Base-by-base conservation (phyloP, 2,113 vertebrate species). In the Odontophorus gujanensis region DNA sequence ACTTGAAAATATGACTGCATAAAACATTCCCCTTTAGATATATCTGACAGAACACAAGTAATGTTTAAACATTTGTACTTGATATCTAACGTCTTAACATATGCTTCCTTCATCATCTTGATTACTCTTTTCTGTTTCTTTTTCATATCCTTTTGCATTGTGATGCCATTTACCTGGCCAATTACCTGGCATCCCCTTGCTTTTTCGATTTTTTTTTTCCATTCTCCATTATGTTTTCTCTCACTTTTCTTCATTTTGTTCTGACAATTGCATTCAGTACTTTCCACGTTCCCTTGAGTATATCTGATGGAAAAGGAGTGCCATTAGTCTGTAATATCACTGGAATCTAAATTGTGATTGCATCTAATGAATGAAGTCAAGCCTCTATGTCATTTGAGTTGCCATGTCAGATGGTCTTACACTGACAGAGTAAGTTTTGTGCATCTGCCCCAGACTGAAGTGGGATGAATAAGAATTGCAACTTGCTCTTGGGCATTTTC, bases 1-100 rank as follows among this genome's bases (percentile, higher is more conserved):
- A 97, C 94, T 42, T 84, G 89, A 97, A 97, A 96, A 94, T 95
- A 90, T 51, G 65, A 71, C 85, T 95, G 61, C 67, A 72, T 94
- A 94, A 94, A 96, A 83, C 81, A 95, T 96, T 97, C 85, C 75
- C 83, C 77, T 42, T 89, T 90, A 94, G 96, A 93, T 93, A 86
- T 32, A 92, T 82, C 94, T 96, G 91, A 71, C 78, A 80, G 53
- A 95, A 90, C 2, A 5, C 75, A 82, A 87, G 91, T 96, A 96
- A 92, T 65, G 83, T 62, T 96, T 87, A 96, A 96, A 96, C 75
- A 81, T 77, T 93, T 93, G 66, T 74, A 51, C 30, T 91, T 50
- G 61, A 78, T 79, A 47, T 65, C 51, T 96, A 85, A 53, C 51
- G 30, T n/a, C 62, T 68, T 93, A 91, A 84, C 55, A 89, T 65